Percentiles rank a stretch among this genome's conserved stretches.
These are phyloP conservation scores for Dryobota labecula DNA, from an alignment of 2,888 invertebrate species.

Conservation along the genomic window DNA sequence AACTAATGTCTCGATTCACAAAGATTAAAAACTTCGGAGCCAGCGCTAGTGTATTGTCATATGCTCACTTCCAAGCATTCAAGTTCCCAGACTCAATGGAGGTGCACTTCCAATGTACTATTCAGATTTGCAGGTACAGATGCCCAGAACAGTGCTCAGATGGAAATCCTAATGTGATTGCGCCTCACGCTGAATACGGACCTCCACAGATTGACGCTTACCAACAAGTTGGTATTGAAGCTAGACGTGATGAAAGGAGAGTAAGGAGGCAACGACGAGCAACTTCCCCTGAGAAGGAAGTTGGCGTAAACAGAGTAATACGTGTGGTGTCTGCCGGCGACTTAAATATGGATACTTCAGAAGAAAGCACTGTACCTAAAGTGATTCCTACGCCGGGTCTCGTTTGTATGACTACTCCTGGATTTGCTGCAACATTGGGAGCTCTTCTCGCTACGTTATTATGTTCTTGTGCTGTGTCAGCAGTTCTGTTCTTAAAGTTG, in stretches of 20 bases:
- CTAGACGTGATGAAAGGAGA: slow-evolving; percentile 93
- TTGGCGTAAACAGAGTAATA: slow-evolving; percentile 97
- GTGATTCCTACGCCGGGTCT: slow-evolving; percentile 93
- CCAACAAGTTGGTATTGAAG: slow-evolving; percentile 91
- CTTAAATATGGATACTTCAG: slow-evolving; percentile 94
- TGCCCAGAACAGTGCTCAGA: slow-evolving; percentile 98
- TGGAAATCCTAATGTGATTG: slow-evolving; percentile 86
- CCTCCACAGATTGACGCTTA: slow-evolving; percentile 91
- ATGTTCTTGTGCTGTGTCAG: slow-evolving; percentile 96
- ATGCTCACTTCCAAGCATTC: slow-evolving; percentile 98
- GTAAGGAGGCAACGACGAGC: slow-evolving; percentile 92
- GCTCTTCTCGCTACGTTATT: slow-evolving; percentile 95
- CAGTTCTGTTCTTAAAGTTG: slow-evolving; percentile 95
- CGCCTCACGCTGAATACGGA: slow-evolving; percentile 92
- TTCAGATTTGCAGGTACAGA: slow-evolving; percentile 97
- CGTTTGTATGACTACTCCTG: slow-evolving; percentile 98
- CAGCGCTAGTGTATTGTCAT: slow-evolving; percentile 97
- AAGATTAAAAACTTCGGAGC: slow-evolving; percentile 99
- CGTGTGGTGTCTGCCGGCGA: slow-evolving; percentile 98
- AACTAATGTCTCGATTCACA: slow-evolving; percentile 97
- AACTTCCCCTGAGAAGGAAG: slow-evolving; percentile 93
- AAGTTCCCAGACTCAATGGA: slow-evolving; percentile 99
- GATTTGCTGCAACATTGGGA: slow-evolving; percentile 96
- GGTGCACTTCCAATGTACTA: slow-evolving; percentile 98
- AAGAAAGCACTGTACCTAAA: slow-evolving; percentile 91